Evolutionary conservation across 2,797 vertebrate genomes (phyloP).

Genomic region (Pangasius mekongensis): DNA sequence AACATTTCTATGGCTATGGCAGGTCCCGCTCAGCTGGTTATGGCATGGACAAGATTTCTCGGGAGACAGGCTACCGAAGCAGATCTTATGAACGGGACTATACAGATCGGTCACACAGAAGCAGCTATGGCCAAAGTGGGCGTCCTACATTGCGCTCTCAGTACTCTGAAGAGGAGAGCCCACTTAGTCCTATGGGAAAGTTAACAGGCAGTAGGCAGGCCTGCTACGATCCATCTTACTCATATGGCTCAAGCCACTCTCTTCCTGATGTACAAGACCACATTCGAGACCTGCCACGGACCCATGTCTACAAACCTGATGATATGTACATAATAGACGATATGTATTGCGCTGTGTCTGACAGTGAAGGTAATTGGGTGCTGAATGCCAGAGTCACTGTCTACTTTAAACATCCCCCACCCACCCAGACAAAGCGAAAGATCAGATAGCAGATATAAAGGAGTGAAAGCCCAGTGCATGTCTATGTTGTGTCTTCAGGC

Average conservation of each 20-base stretch:
- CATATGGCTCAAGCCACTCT: constrained; percentile 98
- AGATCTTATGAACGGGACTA: constrained; percentile 89
- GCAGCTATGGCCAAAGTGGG: constrained; percentile 79
- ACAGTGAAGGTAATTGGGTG: constrained; percentile 98
- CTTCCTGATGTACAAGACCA: constrained; percentile 98
- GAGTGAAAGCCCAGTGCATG: constrained; percentile 78
- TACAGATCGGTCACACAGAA: constrained; percentile 80
- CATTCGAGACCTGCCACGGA: constrained; percentile 92
- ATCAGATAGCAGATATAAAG: constrained; percentile 69
- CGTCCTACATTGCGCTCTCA: constrained; percentile 84
- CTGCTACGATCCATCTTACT: constrained; percentile 84
- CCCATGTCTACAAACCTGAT: constrained; percentile 93
- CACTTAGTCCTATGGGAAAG: constrained; percentile 87
- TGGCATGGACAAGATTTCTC: constrained; percentile 88
- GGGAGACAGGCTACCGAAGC: constrained; percentile 84
- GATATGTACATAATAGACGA: constrained; percentile 98
- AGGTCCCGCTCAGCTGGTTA: constrained; percentile 89
- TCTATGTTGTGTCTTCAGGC: constrained; percentile 72
- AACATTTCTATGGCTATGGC: constrained; percentile 82
- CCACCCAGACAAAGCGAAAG: constrained; percentile 75
- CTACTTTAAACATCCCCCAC: constrained; percentile 81
- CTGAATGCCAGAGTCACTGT: constrained; percentile 79
- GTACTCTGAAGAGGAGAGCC: constrained; percentile 93
- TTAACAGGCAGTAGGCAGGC: constrained; percentile 82
- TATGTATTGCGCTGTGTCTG: constrained; percentile 98